A percentile compares a stretch with the other conserved stretches of the same genome.
Conservation (phyloP, 2,113 vertebrate species). For the Oostethus manadensis region DNA sequence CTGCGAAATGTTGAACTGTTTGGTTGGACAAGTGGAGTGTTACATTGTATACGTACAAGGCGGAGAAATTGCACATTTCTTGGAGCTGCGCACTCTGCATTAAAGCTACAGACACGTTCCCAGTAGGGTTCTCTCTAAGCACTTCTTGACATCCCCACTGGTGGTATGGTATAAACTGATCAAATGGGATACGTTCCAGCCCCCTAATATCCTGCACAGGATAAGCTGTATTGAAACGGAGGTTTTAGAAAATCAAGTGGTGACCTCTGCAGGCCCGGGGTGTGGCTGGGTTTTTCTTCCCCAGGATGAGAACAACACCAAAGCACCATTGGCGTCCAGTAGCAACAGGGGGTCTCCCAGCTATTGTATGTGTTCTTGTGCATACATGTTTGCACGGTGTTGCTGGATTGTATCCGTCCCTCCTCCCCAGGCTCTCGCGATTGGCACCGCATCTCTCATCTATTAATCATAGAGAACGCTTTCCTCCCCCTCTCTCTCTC, state of each 20-base stretch:
- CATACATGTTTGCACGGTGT: constrained; percentile 43
- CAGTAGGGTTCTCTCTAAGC: too few species aligned
- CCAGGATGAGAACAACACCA: constrained; percentile 24
- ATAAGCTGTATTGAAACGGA: not conserved
- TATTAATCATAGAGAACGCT: constrained; percentile 97
- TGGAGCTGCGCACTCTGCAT: too few species aligned
- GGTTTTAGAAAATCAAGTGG: not conserved
- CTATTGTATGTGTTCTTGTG: not conserved
- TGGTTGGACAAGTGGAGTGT: too few species aligned
- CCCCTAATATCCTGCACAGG: not conserved
- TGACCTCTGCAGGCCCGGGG: not conserved
- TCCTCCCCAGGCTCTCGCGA: constrained; percentile 76
- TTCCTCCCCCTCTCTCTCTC: constrained; percentile 79
- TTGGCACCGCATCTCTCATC: constrained; percentile 91
- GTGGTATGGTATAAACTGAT: too few species aligned
- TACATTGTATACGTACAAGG: too few species aligned
- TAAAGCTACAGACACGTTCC: too few species aligned
- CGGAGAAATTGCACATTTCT: too few species aligned
- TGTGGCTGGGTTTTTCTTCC: constrained; percentile 19
- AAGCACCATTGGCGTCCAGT: constrained; percentile 37
- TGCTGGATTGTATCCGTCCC: constrained; percentile 69
- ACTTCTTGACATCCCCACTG: too few species aligned
- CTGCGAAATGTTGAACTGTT: too few species aligned
- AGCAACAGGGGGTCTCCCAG: constrained; percentile 7
- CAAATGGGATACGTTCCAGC: too few species aligned